Evolutionary conservation across 2,888 invertebrate species (phyloP).

Genomic region (Psylliodes chrysocephalus): DNA sequence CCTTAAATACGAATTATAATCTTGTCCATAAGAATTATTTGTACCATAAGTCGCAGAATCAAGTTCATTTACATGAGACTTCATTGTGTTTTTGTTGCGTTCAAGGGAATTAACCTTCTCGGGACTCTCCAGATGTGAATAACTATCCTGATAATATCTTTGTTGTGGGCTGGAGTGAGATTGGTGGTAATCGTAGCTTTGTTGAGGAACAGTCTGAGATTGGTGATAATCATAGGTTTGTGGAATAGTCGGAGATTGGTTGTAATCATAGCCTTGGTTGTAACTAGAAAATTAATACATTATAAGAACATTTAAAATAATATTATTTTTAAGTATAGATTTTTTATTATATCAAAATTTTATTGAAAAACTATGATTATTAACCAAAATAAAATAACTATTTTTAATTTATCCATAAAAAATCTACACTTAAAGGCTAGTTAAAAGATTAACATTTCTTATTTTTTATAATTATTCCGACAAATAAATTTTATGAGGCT

Average conservation of each 20-base stretch:
- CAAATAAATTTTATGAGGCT: too few species aligned
- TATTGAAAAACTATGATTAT: too few species aligned
- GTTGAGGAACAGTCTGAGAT: conserved; percentile 45
- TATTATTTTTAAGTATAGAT: too few species aligned
- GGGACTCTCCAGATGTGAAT: conserved; percentile 62
- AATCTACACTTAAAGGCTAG: too few species aligned
- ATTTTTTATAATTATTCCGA: too few species aligned
- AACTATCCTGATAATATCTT: conserved; percentile 57
- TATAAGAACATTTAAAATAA: neutral
- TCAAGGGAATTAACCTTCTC: conserved; percentile 63
- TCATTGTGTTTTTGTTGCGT: conserved; percentile 55
- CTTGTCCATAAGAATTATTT: conserved; percentile 56
- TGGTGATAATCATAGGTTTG: conserved; percentile 51
- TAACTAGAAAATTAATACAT: conserved; percentile 44
- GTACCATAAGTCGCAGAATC: conserved; percentile 59
- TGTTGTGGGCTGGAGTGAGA: conserved; percentile 46
- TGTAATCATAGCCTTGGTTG: conserved; percentile 48
- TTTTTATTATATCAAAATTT: too few species aligned
- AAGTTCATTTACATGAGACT: conserved; percentile 58
- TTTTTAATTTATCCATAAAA: too few species aligned
- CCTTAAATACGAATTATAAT: conserved; percentile 52
- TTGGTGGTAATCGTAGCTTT: conserved; percentile 50
- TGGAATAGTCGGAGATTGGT: conserved; percentile 45
- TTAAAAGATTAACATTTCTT: too few species aligned
- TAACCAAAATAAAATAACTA: too few species aligned